These are phyloP conservation scores for Endotricha flammealis DNA, from an alignment of 2,888 invertebrate genomes.

Conservation along the genomic window DNA sequence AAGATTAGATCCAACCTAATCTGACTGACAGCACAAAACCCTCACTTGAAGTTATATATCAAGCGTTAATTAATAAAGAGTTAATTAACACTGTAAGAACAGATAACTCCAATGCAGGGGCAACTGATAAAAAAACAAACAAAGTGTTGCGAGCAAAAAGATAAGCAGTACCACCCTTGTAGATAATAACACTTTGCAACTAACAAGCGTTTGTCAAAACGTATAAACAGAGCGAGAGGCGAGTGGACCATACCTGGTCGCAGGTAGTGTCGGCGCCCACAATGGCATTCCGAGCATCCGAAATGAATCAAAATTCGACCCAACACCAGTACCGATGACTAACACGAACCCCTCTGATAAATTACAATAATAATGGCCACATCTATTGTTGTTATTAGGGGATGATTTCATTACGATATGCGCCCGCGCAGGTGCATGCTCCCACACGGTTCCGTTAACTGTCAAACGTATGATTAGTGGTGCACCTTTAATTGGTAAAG, in stretches of 20 bases:
- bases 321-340: slow-evolving; percentile 44
- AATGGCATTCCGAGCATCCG: slow-evolving; percentile 73
- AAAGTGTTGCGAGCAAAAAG: slow-evolving; percentile 38
- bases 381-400: slow-evolving; percentile 60
- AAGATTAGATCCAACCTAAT: too few relatives aligned
- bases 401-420: slow-evolving; percentile 65
- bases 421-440: slow-evolving; percentile 46
- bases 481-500: slow-evolving; percentile 11
- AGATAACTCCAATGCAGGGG: too few relatives aligned
- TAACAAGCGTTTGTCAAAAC: slow-evolving; percentile 60
- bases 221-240: slow-evolving; percentile 52
- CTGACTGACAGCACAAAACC: too few relatives aligned
- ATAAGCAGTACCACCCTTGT: slow-evolving; percentile 45
- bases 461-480: slow-evolving; percentile 30
- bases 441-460: slow-evolving; percentile 38
- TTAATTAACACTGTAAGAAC: too few relatives aligned
- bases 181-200: slow-evolving; percentile 59
- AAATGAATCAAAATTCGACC: slow-evolving; percentile 72
- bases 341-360: slow-evolving; percentile 53
- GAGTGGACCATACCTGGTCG: slow-evolving; percentile 34
- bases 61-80: too few relatives aligned
- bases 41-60: too few relatives aligned
- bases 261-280: slow-evolving; percentile 65
- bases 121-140: slow-evolving; percentile 23
- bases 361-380: slow-evolving; percentile 64